Conservation (phyloP, 2,888 invertebrate genomes). For the Tenthredo livida region DNA sequence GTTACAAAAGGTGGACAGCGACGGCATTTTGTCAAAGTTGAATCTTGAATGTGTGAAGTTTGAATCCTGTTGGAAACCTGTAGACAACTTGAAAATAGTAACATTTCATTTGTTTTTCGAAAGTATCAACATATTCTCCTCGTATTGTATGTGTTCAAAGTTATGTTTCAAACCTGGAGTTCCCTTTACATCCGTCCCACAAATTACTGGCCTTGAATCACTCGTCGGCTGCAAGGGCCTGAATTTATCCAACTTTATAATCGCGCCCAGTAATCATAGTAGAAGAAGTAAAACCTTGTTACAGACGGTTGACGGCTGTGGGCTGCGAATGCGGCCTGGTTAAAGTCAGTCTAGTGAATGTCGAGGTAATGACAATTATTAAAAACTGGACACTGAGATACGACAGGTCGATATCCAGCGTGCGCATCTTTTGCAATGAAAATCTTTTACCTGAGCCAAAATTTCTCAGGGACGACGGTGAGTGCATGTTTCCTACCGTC, state of each 20-base stretch:
- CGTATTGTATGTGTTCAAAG: neutral
- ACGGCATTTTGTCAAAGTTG: neutral
- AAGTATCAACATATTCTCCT: neutral
- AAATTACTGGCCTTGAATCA: neutral
- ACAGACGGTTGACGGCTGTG: slow-evolving; percentile 81
- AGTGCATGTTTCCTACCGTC: slow-evolving; percentile 37
- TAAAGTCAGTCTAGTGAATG: slow-evolving; percentile 79
- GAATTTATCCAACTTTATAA: slow-evolving; percentile 25
- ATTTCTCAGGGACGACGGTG: slow-evolving; percentile 64
- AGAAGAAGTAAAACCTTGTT: slow-evolving; percentile 57
- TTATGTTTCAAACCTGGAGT: slow-evolving; percentile 1
- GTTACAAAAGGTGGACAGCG: neutral
- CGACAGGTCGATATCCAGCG: slow-evolving; percentile 81
- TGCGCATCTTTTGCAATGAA: slow-evolving; percentile 78
- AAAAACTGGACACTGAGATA: slow-evolving; percentile 80
- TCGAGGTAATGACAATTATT: slow-evolving; percentile 78
- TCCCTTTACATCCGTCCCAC: neutral
- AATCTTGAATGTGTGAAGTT: neutral
- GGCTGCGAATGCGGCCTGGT: slow-evolving; percentile 84
- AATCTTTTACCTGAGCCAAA: slow-evolving; percentile 65
- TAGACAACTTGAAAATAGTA: neutral
- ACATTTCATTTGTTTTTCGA: neutral
- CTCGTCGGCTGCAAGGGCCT: slow-evolving; percentile 9
- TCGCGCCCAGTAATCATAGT: neutral
- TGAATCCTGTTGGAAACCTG: neutral